A percentile compares a stretch with the other conserved stretches of the same genome.
phyloP scores from a whole-genome alignment of 2,797 vertebrate species.

The Enteromius viviparus region DNA sequence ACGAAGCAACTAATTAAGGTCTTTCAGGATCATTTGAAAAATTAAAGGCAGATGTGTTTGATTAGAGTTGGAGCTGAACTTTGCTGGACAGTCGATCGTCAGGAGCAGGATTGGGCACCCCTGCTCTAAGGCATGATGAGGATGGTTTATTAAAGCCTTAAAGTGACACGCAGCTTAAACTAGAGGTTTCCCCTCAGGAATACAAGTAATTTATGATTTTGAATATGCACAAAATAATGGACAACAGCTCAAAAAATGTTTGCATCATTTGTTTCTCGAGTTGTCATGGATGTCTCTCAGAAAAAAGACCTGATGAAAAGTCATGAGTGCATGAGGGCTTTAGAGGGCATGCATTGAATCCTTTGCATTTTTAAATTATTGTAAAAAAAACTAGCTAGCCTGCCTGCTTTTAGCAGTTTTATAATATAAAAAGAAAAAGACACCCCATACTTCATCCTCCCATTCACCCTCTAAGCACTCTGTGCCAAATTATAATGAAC shows the following conservation, averaged over 20 bases:
- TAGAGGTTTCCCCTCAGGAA: neutral
- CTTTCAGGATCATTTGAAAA: too few relatives aligned
- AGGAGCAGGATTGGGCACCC: too few relatives aligned
- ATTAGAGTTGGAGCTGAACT: too few relatives aligned
- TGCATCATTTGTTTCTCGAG: neutral
- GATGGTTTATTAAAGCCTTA: conserved; percentile 20
- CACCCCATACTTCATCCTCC: conserved; percentile 6
- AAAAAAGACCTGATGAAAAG: neutral
- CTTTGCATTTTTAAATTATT: conserved; percentile 11
- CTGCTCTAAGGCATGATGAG: neutral
- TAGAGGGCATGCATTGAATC: neutral
- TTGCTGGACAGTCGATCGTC: too few relatives aligned
- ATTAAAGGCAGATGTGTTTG: too few relatives aligned
- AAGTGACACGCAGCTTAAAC: neutral
- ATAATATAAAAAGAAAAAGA: neutral
- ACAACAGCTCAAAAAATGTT: neutral
- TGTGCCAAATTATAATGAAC: conserved; percentile 60
- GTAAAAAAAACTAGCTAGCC: neutral
- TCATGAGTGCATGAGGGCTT: neutral
- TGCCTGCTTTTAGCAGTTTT: conserved; percentile 2
- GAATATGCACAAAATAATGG: neutral
- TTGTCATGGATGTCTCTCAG: neutral
- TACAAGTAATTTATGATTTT: neutral
- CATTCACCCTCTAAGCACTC: conserved; percentile 6
- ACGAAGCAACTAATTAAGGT: too few relatives aligned